Conservation (phyloP, 2,797 vertebrate species). For the Poecile montanus region DNA sequence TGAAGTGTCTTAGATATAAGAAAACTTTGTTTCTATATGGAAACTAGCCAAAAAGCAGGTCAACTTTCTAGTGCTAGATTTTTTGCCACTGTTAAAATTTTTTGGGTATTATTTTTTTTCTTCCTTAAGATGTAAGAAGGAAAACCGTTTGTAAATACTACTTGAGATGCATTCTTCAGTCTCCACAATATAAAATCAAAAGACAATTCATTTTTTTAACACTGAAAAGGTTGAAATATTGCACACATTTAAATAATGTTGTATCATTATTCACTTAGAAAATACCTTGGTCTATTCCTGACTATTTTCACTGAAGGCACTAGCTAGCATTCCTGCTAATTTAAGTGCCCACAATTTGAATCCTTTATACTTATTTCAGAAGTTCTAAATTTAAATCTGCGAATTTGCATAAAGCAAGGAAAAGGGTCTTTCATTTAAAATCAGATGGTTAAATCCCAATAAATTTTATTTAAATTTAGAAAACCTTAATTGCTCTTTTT, state of each 20-base stretch:
- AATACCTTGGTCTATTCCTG: not conserved
- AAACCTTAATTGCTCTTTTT: not conserved
- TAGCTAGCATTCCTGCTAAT: not conserved
- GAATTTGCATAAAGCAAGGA: not conserved
- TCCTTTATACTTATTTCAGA: not conserved
- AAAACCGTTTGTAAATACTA: not conserved
- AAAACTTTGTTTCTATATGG: not conserved
- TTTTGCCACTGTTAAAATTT: not conserved
- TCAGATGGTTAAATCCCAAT: not conserved
- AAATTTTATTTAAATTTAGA: not conserved
- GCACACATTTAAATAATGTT: not conserved
- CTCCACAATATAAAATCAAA: not conserved
- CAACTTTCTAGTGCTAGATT: not conserved
- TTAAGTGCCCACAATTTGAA: not conserved
- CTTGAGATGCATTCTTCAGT: not conserved
- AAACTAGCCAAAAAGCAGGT: not conserved
- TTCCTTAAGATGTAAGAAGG: not conserved
- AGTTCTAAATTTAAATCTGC: not conserved
- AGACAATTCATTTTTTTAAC: not conserved
- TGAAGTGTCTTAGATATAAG: not conserved
- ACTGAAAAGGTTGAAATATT: not conserved
- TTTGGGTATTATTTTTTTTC: not conserved
- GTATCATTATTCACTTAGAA: not conserved
- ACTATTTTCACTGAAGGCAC: not conserved
- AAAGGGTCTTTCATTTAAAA: not conserved